Conservation (phyloP, 2,888 invertebrate species). For the Nasonovia ribisnigri region DNA sequence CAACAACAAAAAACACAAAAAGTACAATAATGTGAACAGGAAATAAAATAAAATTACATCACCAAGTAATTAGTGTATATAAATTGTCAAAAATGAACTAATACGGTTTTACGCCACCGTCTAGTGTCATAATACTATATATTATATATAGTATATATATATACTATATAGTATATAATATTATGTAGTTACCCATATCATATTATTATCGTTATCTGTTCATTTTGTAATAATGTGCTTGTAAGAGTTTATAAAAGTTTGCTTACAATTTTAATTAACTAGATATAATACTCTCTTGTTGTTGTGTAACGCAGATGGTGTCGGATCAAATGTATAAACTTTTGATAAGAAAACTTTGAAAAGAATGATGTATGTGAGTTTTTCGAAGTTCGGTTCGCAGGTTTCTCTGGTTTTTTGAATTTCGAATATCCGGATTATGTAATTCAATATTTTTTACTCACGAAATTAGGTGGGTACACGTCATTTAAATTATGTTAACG, state of each 20-base stretch:
- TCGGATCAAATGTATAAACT: constrained; percentile 56
- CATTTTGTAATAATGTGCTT: not conserved
- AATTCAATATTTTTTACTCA: not conserved
- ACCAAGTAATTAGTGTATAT: not conserved
- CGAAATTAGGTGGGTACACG: not conserved
- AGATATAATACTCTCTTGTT: constrained; percentile 23
- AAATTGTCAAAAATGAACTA: not conserved
- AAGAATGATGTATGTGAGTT: constrained; percentile 50
- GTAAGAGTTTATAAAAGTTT: constrained; percentile 41
- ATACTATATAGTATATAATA: too few species aligned
- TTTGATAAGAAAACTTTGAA: constrained; percentile 62
- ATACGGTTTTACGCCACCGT: not conserved
- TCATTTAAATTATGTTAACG: constrained; percentile 2
- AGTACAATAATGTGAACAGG: not conserved
- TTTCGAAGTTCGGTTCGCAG: not conserved
- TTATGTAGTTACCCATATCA: not conserved
- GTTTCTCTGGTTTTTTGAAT: constrained; percentile 35
- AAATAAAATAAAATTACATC: not conserved
- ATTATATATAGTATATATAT: too few species aligned
- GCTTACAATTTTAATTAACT: constrained; percentile 46
- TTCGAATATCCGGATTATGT: constrained; percentile 10
- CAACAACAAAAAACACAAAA: not conserved
- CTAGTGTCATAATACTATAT: not conserved
- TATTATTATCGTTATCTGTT: constrained; percentile 26
- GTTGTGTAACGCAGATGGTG: constrained; percentile 22